Conservation (phyloP, 2,113 vertebrate genomes). For the Ornithorhynchus anatinus region DNA sequence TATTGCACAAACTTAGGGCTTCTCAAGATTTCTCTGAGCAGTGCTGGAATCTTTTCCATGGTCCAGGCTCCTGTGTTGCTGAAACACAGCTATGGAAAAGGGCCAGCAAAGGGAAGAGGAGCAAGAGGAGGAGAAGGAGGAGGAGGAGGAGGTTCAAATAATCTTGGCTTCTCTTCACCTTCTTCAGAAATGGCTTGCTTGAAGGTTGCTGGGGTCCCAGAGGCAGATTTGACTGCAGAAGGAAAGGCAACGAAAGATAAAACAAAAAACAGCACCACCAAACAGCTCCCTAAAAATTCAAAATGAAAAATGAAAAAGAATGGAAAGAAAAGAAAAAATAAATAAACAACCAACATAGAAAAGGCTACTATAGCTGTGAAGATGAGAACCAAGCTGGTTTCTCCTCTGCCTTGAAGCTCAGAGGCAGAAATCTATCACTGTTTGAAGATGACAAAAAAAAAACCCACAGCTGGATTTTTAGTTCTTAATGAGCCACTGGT, state of each 20-base stretch:
- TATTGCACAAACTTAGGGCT: conserved; percentile 75
- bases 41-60: conserved; percentile 55
- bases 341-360: neutral
- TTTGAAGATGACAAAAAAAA: neutral
- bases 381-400: neutral
- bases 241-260: conserved; percentile 76
- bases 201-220: conserved; percentile 62
- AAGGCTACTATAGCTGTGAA: neutral
- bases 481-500: too few species aligned
- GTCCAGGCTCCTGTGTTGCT: conserved; percentile 63
- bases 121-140: conserved; percentile 4
- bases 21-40: conserved; percentile 63
- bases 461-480: neutral
- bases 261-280: conserved; percentile 64
- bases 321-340: neutral
- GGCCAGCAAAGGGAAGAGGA: conserved; percentile 58
- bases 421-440: neutral
- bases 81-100: conserved; percentile 55
- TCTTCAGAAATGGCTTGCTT: conserved; percentile 73
- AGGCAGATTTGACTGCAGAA: conserved; percentile 68
- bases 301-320: conserved; percentile 4
- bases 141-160: conserved; percentile 46
- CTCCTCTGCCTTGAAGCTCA: neutral
- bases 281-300: conserved; percentile 27
- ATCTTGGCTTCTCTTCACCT: conserved; percentile 51